phyloP scores from a whole-genome alignment of 2,888 invertebrate species.

The Watsonalla cultraria region DNA sequence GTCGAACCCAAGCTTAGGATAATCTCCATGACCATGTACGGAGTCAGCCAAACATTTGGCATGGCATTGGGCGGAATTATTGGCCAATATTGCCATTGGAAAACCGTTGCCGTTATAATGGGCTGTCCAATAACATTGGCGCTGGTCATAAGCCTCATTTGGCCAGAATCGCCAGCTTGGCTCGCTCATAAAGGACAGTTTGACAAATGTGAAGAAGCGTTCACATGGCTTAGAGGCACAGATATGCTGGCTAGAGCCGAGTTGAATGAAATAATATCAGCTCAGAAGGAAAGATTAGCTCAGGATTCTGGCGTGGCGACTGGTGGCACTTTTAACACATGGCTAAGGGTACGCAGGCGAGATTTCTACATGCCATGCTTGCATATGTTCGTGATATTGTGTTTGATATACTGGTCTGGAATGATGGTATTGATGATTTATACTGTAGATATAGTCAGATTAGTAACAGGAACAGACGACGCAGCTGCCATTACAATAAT shows the following conservation, averaged over 20 bases:
- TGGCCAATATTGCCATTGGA: neutral
- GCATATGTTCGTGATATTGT: conserved; percentile 11
- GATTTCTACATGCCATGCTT: conserved; percentile 14
- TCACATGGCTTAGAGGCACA: neutral
- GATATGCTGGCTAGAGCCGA: neutral
- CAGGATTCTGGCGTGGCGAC: neutral
- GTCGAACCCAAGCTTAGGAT: conserved; percentile 1
- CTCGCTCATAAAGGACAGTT: conserved; percentile 3
- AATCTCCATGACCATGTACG: neutral
- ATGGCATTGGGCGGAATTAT: neutral
- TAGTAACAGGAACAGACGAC: conserved; percentile 4
- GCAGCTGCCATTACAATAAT: conserved; percentile 10
- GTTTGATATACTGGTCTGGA: conserved; percentile 14
- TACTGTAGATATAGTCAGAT: conserved; percentile 9
- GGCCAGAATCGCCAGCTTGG: conserved; percentile 2
- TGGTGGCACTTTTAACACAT: neutral
- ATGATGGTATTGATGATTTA: conserved; percentile 14
- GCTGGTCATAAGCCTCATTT: neutral
- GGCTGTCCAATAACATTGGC: neutral
- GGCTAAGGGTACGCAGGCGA: conserved; percentile 3
- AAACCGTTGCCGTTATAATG: neutral
- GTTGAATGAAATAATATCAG: neutral
- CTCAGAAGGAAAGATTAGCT: neutral
- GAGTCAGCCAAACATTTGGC: neutral
- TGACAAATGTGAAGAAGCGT: neutral